Evolutionary conservation across 2,888 invertebrate genomes (phyloP), one percentile per base, ranked within the genome.

Genomic region (Hypena proboscidalis): DNA sequence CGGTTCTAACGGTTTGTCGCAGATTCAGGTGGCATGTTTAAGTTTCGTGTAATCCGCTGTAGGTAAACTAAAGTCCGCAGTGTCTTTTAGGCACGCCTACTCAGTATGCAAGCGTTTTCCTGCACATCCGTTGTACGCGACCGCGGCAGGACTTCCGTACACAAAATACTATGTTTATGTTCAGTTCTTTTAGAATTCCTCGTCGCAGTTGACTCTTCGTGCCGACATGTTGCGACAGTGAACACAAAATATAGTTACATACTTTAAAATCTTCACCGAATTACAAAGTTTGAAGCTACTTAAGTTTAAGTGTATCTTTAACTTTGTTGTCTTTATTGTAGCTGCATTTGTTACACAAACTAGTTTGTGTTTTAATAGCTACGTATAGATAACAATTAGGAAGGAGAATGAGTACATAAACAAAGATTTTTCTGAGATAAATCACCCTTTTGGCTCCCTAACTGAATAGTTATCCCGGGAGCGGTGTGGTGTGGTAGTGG

Each of bases 81-180:
- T 90, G 85, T 90, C 89, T 90, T 90, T 89, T 88, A 89, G 87
- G 89, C 83, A 85, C 86, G 88, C 81, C 87, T 89, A 85, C 84
- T 90, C 87, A 87, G 89, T 88, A 90, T 90, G 90, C 90, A 87
- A 86, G 86, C 85, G 85, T 85, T 86, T 88, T 84, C 83, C 87
- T 85, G 81, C 79, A 88, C 83, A 90, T 89, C 88, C 90, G 87
- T 85, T 87, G 83, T 85, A 85, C 80, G 82, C 86, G 85, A 83
- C 85, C 87, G 79, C 84, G 83, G 85, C 82, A 88, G 83, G 83
- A 88, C 83, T 83, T 86, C 86, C 84, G 85, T 85, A 85, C 83
- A 87, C 87, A 88, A 90, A 89, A 89, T 89, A 86, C 82, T 79
- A 81, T 84, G 84, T 87, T 85, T 83, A 83, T 84, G 78, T 83